Base-by-base conservation (phyloP, 2,113 vertebrate species). In the Diglossa brunneiventris region DNA sequence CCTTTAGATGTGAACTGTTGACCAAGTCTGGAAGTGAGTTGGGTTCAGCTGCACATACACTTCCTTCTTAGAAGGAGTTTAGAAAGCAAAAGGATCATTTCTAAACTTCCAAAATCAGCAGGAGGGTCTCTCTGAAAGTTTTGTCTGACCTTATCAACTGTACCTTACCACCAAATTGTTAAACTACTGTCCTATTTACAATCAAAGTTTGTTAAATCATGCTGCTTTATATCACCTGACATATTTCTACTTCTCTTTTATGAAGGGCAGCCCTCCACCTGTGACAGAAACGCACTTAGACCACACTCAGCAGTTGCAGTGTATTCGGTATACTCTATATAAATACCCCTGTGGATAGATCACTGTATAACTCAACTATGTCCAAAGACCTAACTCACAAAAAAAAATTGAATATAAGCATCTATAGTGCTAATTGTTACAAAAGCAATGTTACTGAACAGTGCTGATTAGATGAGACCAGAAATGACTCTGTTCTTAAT, bases 401-500 rank as follows among this genome's bases (percentile, higher is more conserved):
- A 66, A 33, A 66, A 33, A 73, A 50, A 39, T 9, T 28, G 2
- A 23, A 13, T 11, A 30, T 39, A 20, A 70, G 7, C 42, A 50
- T 70, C 68, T 80, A 42, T 9, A 86, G 16, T 27, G 23, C 23
- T 83, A 78, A 75, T 42, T 11, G 0, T 62, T 83, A 77, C 21
- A 61, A 69, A 87, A 77, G 20, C 12, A 69, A 33, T 77, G 68
- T 46, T 63, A 42, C 33, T 55, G 35, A 86, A 28, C 30, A 80
- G 33, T 22, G 12, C 4, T 49, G 19, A 31, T 76, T 82, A 62
- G 11, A 39, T 90, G 53, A 39, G 44, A 88, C 35, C 35, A 84
- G 74, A 94, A 84, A 68, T 59, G 27, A 14, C 30, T 80, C 46
- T 90, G 26, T 42, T 53, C 50, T 76, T 70, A 94, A 66, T 42